Evolutionary conservation across 2,888 invertebrate genomes (phyloP).

Genomic region (Phymatocera aterrima): DNA sequence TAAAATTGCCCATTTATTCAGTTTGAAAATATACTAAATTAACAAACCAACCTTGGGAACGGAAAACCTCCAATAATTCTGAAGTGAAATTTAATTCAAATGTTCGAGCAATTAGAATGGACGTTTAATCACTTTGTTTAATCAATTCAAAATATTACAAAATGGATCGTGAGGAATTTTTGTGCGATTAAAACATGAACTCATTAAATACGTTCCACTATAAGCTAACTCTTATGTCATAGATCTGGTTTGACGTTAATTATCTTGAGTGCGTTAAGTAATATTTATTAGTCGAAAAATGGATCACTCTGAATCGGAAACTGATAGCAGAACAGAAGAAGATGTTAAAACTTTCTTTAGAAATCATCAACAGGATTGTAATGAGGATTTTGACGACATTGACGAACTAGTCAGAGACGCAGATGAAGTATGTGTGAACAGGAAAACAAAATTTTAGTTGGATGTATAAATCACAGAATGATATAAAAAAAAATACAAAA

Average conservation of each 20-base stretch:
- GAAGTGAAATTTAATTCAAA: neutral
- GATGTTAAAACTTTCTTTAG: conserved; percentile 8
- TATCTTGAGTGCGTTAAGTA: conserved; percentile 24
- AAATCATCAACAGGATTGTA: conserved; percentile 2
- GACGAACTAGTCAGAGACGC: conserved; percentile 78
- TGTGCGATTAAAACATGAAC: neutral
- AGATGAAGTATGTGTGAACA: conserved; percentile 73
- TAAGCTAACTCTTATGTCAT: neutral
- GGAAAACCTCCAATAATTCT: neutral
- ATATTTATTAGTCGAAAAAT: conserved; percentile 10
- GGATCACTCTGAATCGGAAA: conserved; percentile 15
- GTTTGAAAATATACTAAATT: neutral
- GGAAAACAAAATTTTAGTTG: neutral
- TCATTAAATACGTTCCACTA: too few relatives aligned
- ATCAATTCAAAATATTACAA: too few relatives aligned
- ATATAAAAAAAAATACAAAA: too few relatives aligned
- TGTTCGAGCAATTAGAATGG: neutral
- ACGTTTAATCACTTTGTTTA: too few relatives aligned
- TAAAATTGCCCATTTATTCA: neutral
- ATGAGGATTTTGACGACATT: conserved; percentile 76
- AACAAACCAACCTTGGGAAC: neutral
- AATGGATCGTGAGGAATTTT: neutral
- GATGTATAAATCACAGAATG: neutral
- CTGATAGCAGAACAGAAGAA: conserved; percentile 19
- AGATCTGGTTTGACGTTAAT: conserved; percentile 2